These are phyloP conservation scores for Orientallactaga sibirica DNA, from an alignment of 2,797 vertebrate genomes.

Conservation along the genomic window DNA sequence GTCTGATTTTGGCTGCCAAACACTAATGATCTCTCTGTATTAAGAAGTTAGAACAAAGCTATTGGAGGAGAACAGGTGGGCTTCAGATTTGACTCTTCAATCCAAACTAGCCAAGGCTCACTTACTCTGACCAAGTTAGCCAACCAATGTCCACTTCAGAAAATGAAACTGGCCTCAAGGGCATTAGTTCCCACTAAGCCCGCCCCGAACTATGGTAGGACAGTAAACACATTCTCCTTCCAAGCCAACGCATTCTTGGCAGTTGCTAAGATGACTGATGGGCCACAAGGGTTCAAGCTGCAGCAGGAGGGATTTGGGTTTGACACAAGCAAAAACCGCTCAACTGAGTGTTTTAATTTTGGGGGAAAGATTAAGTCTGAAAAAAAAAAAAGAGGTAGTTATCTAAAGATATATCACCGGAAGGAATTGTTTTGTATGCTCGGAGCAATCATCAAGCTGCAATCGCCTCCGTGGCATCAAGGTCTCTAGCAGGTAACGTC, in stretches of 20 bases:
- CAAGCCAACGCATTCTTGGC: slow-evolving; percentile 14
- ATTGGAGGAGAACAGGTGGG: background rate
- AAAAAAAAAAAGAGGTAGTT: background rate
- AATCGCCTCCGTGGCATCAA: background rate
- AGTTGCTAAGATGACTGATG: background rate
- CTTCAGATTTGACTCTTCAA: slow-evolving; percentile 51
- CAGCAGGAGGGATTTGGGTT: slow-evolving; percentile 46
- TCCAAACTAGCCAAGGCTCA: background rate
- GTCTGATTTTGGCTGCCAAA: background rate
- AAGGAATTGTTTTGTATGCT: slow-evolving; percentile 5
- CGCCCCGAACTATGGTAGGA: background rate
- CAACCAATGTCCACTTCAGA: background rate
- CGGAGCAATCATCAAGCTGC: background rate
- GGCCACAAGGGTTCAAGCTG: slow-evolving; percentile 1
- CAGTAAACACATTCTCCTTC: background rate
- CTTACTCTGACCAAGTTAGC: background rate
- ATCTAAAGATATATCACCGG: background rate
- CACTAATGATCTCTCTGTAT: background rate
- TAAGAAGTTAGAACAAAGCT: slow-evolving; percentile 50
- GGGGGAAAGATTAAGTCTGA: background rate
- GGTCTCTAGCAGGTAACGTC: background rate
- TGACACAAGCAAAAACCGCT: slow-evolving; percentile 19
- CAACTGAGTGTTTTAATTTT: slow-evolving; percentile 21
- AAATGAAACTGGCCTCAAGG: background rate
- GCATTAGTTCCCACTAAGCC: background rate